These are phyloP conservation scores for Notolepis coatsorum DNA, from an alignment of 2,797 vertebrate species.

Conservation along the genomic window DNA sequence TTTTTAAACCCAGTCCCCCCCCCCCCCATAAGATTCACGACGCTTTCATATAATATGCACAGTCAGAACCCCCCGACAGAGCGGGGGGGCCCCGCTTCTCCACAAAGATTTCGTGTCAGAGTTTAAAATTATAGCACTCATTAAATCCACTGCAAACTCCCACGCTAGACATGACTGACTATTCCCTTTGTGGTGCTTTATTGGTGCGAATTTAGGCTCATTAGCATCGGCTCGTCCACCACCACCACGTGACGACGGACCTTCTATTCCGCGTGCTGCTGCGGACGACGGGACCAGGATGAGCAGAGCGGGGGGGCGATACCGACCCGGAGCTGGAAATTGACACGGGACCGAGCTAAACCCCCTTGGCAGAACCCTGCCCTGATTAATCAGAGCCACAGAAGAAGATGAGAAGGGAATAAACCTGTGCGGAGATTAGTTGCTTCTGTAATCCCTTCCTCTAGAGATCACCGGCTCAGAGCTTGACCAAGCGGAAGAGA, in stretches of 20 bases:
- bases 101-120: not conserved
- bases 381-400: slow-evolving; percentile 75
- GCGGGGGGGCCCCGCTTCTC: too few species aligned
- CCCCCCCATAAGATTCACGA: too few species aligned
- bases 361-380: slow-evolving; percentile 64
- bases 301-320: slow-evolving; percentile 16
- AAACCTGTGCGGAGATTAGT: slow-evolving; percentile 66
- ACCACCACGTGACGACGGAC: too few species aligned
- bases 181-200: slow-evolving; percentile 26
- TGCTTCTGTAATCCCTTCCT: slow-evolving; percentile 64
- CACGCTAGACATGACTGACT: slow-evolving; percentile 8
- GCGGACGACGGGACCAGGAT: slow-evolving; percentile 50
- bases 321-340: slow-evolving; percentile 61
- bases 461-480: slow-evolving; percentile 56
- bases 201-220: slow-evolving; percentile 35
- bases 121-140: slow-evolving; percentile 31
- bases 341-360: slow-evolving; percentile 68
- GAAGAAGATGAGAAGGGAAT: slow-evolving; percentile 62
- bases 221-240: slow-evolving; percentile 45
- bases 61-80: too few species aligned
- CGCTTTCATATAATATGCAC: too few species aligned
- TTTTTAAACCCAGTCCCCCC: too few species aligned
- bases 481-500: slow-evolving; percentile 59
- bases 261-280: slow-evolving; percentile 30
- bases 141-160: slow-evolving; percentile 17